phyloP scores from a whole-genome alignment of 1,140 invertebrate species.

The Saccostrea cuccullata region DNA sequence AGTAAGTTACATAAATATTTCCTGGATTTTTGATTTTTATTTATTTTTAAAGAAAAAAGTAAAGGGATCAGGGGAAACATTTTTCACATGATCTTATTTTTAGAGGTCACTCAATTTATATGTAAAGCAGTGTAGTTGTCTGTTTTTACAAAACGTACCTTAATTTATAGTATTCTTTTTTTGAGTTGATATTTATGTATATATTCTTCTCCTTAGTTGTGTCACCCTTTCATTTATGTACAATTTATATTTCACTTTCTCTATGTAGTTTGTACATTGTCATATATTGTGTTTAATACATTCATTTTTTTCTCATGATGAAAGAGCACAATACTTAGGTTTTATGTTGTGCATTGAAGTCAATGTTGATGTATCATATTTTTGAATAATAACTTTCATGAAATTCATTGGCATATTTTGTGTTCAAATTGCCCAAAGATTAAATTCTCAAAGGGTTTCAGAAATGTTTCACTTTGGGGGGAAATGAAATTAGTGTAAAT shows the following conservation, averaged over 20 bases:
- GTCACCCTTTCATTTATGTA: constrained; percentile 15
- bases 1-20: neutral
- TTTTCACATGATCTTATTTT: neutral
- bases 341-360: too few species aligned
- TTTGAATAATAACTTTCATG: too few species aligned
- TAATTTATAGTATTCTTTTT: neutral
- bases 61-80: neutral
- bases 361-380: too few species aligned
- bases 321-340: too few species aligned
- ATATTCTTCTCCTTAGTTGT: constrained; percentile 29
- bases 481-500: too few species aligned
- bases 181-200: neutral
- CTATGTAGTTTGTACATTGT: constrained; percentile 1
- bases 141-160: neutral
- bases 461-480: too few species aligned
- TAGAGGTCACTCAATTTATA: neutral
- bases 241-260: constrained; percentile 1
- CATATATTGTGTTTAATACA: too few species aligned
- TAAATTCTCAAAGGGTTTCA: too few species aligned
- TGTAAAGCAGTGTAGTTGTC: neutral
- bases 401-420: too few species aligned
- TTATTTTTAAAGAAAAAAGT: neutral
- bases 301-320: too few species aligned
- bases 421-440: too few species aligned
- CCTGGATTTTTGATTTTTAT: neutral